Conservation (phyloP, 2,797 vertebrate genomes). For the Anguilla marmorata region DNA sequence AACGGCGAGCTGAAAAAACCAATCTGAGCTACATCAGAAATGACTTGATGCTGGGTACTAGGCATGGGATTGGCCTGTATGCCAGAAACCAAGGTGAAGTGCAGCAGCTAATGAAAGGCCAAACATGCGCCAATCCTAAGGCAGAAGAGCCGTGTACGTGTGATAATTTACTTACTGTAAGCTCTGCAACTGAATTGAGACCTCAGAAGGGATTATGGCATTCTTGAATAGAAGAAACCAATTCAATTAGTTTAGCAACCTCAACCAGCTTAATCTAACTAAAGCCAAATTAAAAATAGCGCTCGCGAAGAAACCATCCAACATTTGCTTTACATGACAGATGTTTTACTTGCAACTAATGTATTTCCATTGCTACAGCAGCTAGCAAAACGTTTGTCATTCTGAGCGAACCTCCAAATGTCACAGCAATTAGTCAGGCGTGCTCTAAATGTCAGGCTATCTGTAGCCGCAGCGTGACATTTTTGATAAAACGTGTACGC, state of each 20-base stretch:
- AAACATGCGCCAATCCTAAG: background rate
- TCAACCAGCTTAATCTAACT: background rate
- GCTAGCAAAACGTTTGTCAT: background rate
- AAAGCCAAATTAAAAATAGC: background rate
- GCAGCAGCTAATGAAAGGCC: background rate
- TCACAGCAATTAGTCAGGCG: slow-evolving; percentile 4
- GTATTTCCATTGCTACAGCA: background rate
- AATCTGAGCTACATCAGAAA: background rate
- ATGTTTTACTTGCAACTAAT: background rate
- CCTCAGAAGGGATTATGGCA: background rate
- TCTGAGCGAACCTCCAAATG: background rate
- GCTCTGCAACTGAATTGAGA: background rate
- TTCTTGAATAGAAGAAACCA: background rate
- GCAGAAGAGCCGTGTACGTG: background rate
- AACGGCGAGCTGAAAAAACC: background rate
- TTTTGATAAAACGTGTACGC: background rate
- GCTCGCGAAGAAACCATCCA: background rate
- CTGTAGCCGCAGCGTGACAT: background rate
- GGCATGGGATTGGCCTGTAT: background rate
- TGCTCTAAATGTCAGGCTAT: background rate
- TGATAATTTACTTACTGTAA: background rate
- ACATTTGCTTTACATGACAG: background rate
- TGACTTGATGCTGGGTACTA: background rate
- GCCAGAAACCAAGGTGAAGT: background rate
- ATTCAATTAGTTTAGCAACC: background rate